Evolutionary conservation across 2,797 vertebrate genomes (phyloP).

Genomic region (Helarctos malayanus): DNA sequence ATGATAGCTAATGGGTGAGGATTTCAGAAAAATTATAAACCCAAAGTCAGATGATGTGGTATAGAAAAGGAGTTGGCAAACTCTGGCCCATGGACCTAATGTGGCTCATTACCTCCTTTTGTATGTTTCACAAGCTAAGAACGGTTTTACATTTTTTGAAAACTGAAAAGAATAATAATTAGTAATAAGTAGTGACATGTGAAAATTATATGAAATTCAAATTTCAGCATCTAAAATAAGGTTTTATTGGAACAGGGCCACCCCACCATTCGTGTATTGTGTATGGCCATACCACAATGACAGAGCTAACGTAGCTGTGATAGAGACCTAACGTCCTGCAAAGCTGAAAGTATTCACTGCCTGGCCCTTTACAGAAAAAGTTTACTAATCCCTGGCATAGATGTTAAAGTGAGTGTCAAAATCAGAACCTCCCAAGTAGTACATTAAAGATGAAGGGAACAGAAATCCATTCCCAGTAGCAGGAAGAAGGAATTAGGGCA

Average conservation of each 20-base stretch:
- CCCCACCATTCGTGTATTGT: not conserved
- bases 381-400: not conserved
- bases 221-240: not conserved
- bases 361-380: not conserved
- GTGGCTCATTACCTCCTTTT: not conserved
- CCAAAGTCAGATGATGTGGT: not conserved
- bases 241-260: not conserved
- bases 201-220: slow-evolving; percentile 24
- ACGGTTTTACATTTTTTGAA: not conserved
- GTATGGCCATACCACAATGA: not conserved
- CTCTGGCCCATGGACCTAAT: not conserved
- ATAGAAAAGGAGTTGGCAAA: not conserved
- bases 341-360: not conserved
- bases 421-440: not conserved
- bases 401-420: not conserved
- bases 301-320: not conserved
- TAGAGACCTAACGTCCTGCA: not conserved
- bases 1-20: not conserved
- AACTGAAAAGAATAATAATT: slow-evolving; percentile 19
- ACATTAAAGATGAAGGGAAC: not conserved
- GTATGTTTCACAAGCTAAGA: not conserved
- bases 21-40: not conserved
- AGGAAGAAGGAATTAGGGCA: not conserved
- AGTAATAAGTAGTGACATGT: slow-evolving; percentile 19
- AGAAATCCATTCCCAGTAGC: not conserved